Evolutionary conservation across 2,113 vertebrate species (phyloP).

Genomic region (Misgurnus mizolepis): DNA sequence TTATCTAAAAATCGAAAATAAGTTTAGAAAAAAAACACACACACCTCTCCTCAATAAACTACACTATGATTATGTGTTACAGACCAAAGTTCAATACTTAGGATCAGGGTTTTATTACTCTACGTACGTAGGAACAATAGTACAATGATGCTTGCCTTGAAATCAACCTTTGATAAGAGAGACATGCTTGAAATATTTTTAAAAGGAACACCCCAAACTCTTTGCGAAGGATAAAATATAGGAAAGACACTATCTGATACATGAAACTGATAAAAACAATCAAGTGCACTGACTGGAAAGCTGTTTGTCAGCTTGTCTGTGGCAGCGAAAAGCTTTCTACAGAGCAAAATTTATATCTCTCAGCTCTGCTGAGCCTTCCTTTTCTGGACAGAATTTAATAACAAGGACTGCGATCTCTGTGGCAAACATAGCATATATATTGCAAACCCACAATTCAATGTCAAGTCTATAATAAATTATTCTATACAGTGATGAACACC

Average conservation of each 20-base stretch:
- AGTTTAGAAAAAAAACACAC: too few relatives aligned
- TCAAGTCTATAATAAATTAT: not conserved
- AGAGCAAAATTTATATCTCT: slow-evolving; percentile 4
- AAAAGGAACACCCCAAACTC: not conserved
- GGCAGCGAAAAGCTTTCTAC: not conserved
- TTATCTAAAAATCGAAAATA: too few relatives aligned
- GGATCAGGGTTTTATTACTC: too few relatives aligned
- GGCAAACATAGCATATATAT: not conserved
- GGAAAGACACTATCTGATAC: not conserved
- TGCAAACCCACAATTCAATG: not conserved
- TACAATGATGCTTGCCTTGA: too few relatives aligned
- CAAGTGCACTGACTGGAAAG: not conserved
- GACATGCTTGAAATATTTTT: not conserved
- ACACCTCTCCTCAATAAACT: too few relatives aligned
- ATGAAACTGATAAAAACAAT: not conserved
- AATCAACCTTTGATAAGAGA: not conserved
- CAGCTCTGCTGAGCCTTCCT: not conserved
- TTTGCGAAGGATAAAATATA: not conserved
- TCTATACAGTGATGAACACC: not conserved
- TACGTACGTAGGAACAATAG: too few relatives aligned
- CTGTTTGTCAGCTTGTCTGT: not conserved
- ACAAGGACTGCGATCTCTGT: not conserved
- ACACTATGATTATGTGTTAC: too few relatives aligned
- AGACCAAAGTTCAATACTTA: too few relatives aligned
- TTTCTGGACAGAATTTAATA: slow-evolving; percentile 30